Conservation (phyloP, 1,140 invertebrate species). For the Stenopsyche tienmushanensis region DNA sequence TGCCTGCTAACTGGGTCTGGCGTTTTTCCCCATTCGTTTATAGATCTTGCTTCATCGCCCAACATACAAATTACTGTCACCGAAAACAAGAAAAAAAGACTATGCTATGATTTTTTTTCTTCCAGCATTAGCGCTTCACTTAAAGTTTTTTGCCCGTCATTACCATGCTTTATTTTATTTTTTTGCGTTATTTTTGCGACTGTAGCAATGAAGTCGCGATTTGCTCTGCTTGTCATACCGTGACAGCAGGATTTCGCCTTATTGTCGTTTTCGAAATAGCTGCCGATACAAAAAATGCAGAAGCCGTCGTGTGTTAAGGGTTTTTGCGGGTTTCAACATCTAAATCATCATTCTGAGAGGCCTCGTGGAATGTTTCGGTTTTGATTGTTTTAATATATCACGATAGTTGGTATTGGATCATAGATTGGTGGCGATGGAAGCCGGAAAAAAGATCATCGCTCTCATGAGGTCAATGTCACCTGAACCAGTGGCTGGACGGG, state of each 20-base stretch:
- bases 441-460: constrained; percentile 21
- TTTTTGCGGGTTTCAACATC: no score
- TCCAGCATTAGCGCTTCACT: background rate
- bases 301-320: no score
- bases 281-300: no score
- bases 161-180: constrained; percentile 1
- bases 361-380: no score
- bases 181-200: background rate
- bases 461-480: constrained; percentile 22
- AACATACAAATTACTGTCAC: background rate
- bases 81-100: background rate
- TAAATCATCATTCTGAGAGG: no score
- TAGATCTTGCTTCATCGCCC: no score
- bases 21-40: no score
- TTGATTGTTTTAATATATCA: no score
- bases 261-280: no score
- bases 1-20: no score
- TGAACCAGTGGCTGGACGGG: constrained; percentile 3
- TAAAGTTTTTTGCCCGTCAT: constrained; percentile 9
- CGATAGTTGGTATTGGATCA: no score
- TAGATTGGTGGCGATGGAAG: no score
- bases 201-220: constrained; percentile 3
- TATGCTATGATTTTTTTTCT: background rate
- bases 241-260: constrained; percentile 5
- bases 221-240: constrained; percentile 20